phyloP scores from a whole-genome alignment of 2,888 invertebrate genomes.

The Entomobrya multifasciata region DNA sequence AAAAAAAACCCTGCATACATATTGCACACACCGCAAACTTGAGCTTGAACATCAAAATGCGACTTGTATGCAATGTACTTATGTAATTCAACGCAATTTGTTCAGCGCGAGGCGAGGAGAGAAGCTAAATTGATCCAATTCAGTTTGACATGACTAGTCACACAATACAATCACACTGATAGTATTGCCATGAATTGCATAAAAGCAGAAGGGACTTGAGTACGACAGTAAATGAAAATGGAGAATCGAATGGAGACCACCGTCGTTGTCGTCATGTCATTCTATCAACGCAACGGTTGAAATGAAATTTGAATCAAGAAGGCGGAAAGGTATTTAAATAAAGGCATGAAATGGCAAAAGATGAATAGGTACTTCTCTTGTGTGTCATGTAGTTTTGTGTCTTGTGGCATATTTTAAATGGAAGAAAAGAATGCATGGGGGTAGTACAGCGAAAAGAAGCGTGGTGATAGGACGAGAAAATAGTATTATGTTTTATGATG shows the following conservation, averaged over 20 bases:
- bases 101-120: neutral
- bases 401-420: neutral
- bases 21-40: neutral
- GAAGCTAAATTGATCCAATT: slow-evolving; percentile 6
- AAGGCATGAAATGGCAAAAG: too few relatives aligned
- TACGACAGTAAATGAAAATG: too few relatives aligned
- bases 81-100: too few relatives aligned
- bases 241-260: too few relatives aligned
- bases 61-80: neutral
- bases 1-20: neutral
- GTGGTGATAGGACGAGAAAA: neutral
- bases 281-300: too few relatives aligned
- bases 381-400: neutral
- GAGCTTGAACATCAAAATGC: slow-evolving; percentile 10
- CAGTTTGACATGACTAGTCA: slow-evolving; percentile 17
- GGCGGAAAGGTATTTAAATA: too few relatives aligned
- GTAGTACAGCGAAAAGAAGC: neutral
- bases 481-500: neutral
- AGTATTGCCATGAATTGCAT: slow-evolving; percentile 16
- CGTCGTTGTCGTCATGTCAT: too few relatives aligned
- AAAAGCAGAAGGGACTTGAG: neutral
- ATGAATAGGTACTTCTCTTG: neutral
- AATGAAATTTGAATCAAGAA: too few relatives aligned
- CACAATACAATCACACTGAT: neutral
- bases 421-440: neutral